Percentiles rank a stretch among this genome's conserved stretches.
These are phyloP conservation scores for Tholera decimalis DNA, from an alignment of 2,888 invertebrate species.

Conservation along the genomic window DNA sequence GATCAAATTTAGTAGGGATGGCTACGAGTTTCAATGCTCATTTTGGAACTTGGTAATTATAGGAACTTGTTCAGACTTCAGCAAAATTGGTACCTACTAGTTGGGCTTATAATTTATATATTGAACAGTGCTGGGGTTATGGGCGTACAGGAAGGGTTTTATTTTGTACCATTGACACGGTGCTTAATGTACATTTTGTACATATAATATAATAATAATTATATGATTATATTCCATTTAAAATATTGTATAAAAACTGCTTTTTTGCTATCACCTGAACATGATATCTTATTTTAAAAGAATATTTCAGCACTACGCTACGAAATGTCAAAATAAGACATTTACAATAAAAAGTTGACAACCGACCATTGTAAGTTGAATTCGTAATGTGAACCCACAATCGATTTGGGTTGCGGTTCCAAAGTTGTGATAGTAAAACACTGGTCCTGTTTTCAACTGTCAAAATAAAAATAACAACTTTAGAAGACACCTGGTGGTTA, in stretches of 20 bases:
- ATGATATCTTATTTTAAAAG: too few species aligned
- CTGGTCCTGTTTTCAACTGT: constrained; percentile 38
- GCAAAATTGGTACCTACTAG: constrained; percentile 38
- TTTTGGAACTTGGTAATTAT: constrained; percentile 44
- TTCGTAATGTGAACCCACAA: constrained; percentile 38
- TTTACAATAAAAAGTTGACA: constrained; percentile 6
- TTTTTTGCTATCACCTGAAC: too few species aligned
- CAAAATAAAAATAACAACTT: constrained; percentile 41
- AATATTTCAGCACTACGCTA: too few species aligned
- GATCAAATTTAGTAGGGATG: constrained; percentile 54
- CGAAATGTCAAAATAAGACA: background rate
- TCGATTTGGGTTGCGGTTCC: constrained; percentile 13
- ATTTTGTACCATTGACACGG: too few species aligned
- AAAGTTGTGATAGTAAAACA: constrained; percentile 14
- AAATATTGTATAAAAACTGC: too few species aligned
- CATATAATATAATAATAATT: too few species aligned
- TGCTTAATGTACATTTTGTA: too few species aligned
- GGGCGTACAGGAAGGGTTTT: background rate
- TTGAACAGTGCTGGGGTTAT: constrained; percentile 1
- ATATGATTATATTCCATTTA: too few species aligned
- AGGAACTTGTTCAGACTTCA: constrained; percentile 41
- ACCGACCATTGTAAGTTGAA: background rate
- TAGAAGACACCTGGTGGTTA: constrained; percentile 56
- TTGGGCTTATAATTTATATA: constrained; percentile 14
- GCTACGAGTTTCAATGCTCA: constrained; percentile 37